Conservation (phyloP, 2,888 invertebrate genomes). For the Notodonta ziczac region DNA sequence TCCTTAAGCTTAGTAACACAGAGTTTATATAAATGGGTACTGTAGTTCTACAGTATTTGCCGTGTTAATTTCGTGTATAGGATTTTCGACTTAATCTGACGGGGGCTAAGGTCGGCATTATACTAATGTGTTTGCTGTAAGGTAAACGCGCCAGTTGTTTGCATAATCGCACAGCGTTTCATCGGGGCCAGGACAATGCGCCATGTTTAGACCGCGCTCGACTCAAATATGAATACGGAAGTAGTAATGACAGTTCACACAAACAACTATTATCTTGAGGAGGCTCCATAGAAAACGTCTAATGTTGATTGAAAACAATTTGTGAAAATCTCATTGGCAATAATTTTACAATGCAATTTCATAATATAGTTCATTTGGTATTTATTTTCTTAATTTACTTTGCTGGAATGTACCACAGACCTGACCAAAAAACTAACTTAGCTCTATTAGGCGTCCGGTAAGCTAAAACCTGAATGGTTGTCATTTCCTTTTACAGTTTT, state of each 20-base stretch:
- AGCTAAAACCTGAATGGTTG: too few species aligned
- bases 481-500: too few species aligned
- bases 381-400: too few species aligned
- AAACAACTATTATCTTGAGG: conserved; percentile 7
- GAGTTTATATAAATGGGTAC: conserved; percentile 9
- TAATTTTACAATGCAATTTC: too few species aligned
- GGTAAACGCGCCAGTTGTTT: conserved; percentile 29
- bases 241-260: conserved; percentile 10
- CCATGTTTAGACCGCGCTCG: conserved; percentile 27
- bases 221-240: conserved; percentile 35
- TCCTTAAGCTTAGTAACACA: conserved; percentile 18
- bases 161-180: conserved; percentile 32
- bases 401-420: too few species aligned
- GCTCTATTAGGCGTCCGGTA: too few species aligned
- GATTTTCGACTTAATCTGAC: conserved; percentile 15
- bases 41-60: neutral
- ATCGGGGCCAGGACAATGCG: conserved; percentile 31
- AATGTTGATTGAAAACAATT: too few species aligned
- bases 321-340: too few species aligned
- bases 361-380: too few species aligned
- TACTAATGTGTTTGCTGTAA: conserved; percentile 3
- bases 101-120: conserved; percentile 16
- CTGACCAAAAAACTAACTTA: too few species aligned
- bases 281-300: too few species aligned
- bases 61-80: conserved; percentile 9